A percentile compares a stretch with the other conserved stretches of the same genome.
Conservation (phyloP, 2,113 vertebrate genomes). For the Craseonycteris thonglongyai region DNA sequence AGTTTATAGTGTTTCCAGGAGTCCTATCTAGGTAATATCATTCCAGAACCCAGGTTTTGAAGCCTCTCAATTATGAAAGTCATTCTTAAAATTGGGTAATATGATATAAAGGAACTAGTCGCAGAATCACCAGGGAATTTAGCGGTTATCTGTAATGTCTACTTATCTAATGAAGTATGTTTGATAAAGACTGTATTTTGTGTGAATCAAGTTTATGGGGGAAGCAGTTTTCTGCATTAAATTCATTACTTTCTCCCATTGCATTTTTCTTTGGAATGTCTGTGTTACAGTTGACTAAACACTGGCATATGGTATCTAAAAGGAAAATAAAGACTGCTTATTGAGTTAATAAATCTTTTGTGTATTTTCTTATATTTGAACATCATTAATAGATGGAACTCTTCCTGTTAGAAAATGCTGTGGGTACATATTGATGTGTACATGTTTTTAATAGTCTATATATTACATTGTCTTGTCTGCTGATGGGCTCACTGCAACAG, state of each 20-base stretch:
- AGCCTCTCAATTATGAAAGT: background rate
- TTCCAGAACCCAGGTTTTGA: background rate
- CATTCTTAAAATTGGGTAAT: background rate
- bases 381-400: background rate
- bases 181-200: conserved; percentile 23
- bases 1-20: background rate
- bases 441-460: background rate
- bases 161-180: background rate
- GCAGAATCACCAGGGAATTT: background rate
- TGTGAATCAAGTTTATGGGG: background rate
- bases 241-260: background rate
- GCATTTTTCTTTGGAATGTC: conserved; percentile 10
- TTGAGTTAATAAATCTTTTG: conserved; percentile 8
- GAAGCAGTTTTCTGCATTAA: background rate
- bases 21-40: background rate
- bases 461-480: background rate
- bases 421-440: background rate
- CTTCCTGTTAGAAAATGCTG: background rate
- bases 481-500: background rate
- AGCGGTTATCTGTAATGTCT: background rate
- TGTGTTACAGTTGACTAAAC: background rate
- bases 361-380: background rate
- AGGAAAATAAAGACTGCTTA: background rate
- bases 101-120: background rate
- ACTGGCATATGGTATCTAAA: background rate